phyloP scores from a whole-genome alignment of 2,888 invertebrate species.

The Drosophila dives region DNA sequence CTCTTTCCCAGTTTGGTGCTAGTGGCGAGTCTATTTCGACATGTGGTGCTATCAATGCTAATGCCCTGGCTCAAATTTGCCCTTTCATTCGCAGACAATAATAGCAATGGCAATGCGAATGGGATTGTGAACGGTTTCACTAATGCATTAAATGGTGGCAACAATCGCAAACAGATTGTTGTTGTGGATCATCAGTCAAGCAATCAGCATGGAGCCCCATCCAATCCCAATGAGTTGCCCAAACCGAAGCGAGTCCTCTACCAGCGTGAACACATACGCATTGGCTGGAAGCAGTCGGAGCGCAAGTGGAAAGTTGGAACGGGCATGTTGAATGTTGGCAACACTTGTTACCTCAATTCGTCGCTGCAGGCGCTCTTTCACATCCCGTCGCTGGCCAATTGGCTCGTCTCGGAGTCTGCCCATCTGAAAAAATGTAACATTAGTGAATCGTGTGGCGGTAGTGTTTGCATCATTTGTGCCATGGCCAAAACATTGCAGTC shows the following conservation, averaged over 20 bases:
- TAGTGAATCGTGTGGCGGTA: conserved; percentile 85
- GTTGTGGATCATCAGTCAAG: conserved; percentile 26
- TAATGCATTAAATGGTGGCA: conserved; percentile 39
- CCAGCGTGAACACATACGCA: conserved; percentile 91
- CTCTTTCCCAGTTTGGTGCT: conserved; percentile 48
- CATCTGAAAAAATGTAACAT: conserved; percentile 91
- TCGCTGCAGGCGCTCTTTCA: conserved; percentile 96
- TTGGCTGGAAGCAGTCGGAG: conserved; percentile 91
- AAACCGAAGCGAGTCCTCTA: conserved; percentile 92
- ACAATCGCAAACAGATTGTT: conserved; percentile 36
- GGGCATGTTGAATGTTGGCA: conserved; percentile 97
- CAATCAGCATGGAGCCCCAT: conserved; percentile 76
- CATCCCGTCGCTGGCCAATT: conserved; percentile 95
- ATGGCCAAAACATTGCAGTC: conserved; percentile 92
- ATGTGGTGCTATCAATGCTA: conserved; percentile 56
- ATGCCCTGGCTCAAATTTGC: conserved; percentile 49
- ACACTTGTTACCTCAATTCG: conserved; percentile 99
- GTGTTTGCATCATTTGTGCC: conserved; percentile 91
- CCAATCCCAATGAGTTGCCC: conserved; percentile 88
- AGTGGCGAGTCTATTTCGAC: conserved; percentile 46
- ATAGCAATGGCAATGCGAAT: conserved; percentile 23
- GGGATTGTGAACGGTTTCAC: conserved; percentile 7
- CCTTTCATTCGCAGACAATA: conserved; percentile 64
- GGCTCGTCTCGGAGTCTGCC: conserved; percentile 91
- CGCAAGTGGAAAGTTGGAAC: conserved; percentile 93